phyloP scores from a whole-genome alignment of 37 sponge, comb jelly and placozoan species.

The Chondrilla cf. caribensis region DNA sequence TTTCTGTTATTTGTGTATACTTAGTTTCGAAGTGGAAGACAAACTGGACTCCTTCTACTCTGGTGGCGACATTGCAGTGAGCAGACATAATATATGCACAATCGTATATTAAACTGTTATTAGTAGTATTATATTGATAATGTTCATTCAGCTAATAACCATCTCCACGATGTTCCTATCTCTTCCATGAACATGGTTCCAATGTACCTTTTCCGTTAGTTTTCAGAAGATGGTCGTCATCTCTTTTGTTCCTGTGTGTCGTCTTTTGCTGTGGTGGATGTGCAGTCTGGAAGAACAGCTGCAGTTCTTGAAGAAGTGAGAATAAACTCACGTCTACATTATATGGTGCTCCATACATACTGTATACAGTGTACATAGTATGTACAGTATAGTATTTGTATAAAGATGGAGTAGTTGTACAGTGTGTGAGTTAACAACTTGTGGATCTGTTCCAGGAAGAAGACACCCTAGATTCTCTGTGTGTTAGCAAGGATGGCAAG shows the following conservation, averaged over 20 bases:
- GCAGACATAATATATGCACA: background rate
- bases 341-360: no score
- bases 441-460: constrained; percentile 65
- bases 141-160: no score
- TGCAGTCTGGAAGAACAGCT: constrained; percentile 48
- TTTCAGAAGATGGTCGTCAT: constrained; percentile 43
- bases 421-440: background rate
- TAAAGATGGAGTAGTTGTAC: background rate
- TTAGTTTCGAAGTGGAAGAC: constrained; percentile 59
- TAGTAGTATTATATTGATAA: no score
- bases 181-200: no score
- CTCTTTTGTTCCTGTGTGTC: constrained; percentile 69
- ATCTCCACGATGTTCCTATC: no score
- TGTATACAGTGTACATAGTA: no score
- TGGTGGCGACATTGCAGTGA: constrained; percentile 67
- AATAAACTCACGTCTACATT: no score
- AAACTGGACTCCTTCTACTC: constrained; percentile 79
- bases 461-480: constrained; percentile 50
- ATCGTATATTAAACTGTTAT: no score
- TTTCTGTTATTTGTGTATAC: background rate
- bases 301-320: constrained; percentile 45
- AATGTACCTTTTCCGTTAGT: no score
- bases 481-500: constrained; percentile 37
- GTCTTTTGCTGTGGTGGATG: constrained; percentile 52
- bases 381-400: background rate